These are phyloP conservation scores for Oncopodura yosiiana DNA, from an alignment of 1,140 invertebrate genomes.

Conservation along the genomic window DNA sequence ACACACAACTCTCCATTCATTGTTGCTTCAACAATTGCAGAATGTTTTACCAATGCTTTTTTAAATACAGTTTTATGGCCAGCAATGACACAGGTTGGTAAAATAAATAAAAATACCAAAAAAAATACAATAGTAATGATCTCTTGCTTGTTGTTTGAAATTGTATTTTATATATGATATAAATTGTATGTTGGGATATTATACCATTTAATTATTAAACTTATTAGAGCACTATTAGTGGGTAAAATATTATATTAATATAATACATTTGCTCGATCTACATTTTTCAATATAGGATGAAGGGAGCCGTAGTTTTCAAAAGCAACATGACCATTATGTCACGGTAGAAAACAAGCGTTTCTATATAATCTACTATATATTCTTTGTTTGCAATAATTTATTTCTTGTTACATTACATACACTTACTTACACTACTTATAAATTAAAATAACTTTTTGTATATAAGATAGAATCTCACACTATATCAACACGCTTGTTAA, in stretches of 20 bases:
- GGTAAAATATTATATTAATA: not conserved
- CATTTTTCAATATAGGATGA: conserved; percentile 30
- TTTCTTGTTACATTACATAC: not conserved
- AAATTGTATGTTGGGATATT: conserved; percentile 2
- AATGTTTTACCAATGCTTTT: conserved; percentile 31
- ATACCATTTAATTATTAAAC: not conserved
- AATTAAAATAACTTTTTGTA: too few species aligned
- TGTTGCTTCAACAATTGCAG: conserved; percentile 19
- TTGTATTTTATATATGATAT: not conserved
- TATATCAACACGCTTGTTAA: too few species aligned
- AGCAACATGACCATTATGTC: conserved; percentile 29
- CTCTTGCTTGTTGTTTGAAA: not conserved
- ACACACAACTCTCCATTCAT: conserved; percentile 16
- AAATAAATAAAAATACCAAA: too few species aligned
- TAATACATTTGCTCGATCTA: not conserved
- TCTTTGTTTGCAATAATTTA: not conserved
- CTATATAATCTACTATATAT: not conserved
- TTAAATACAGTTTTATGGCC: conserved; percentile 27
- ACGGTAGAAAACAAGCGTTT: conserved; percentile 25
- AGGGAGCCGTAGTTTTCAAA: conserved; percentile 31
- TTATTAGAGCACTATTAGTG: not conserved
- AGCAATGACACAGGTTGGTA: conserved; percentile 32
- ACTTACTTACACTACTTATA: too few species aligned
- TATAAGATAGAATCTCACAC: too few species aligned
- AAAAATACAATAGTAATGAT: not conserved